A percentile compares a stretch with the other conserved stretches of the same genome.
These are phyloP conservation scores for Rhodeus uyekii DNA, from an alignment of 2,797 vertebrate genomes.

Conservation along the genomic window DNA sequence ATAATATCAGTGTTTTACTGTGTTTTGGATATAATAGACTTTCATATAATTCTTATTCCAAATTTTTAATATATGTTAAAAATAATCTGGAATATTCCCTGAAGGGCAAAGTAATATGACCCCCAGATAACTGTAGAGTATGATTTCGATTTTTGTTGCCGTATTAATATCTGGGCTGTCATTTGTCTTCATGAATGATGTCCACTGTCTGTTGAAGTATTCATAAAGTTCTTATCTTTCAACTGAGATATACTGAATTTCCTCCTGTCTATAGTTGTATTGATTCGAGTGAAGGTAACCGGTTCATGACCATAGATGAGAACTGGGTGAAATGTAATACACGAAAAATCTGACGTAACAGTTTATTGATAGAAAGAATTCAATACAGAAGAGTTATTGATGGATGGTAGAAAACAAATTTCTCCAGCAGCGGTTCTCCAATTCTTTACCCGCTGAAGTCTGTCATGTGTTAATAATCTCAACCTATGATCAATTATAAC, in stretches of 20 bases:
- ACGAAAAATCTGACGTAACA: neutral
- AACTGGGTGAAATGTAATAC: neutral
- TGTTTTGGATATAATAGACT: neutral
- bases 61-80: neutral
- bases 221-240: neutral
- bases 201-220: neutral
- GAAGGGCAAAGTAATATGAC: neutral
- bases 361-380: neutral
- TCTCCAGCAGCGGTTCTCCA: neutral
- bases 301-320: neutral
- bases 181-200: slow-evolving; percentile 3
- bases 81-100: neutral
- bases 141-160: neutral
- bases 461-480: neutral
- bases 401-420: neutral
- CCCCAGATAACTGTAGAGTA: neutral
- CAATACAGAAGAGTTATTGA: neutral
- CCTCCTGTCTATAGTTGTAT: neutral
- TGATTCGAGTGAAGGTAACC: slow-evolving; percentile 14
- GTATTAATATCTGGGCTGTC: neutral
- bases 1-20: neutral
- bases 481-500: neutral
- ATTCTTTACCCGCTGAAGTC: neutral
- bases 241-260: neutral
- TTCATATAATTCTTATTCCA: no score